Percentiles rank a stretch among this genome's conserved stretches.
Conservation (phyloP, 2,888 invertebrate species). For the Acronicta psi region DNA sequence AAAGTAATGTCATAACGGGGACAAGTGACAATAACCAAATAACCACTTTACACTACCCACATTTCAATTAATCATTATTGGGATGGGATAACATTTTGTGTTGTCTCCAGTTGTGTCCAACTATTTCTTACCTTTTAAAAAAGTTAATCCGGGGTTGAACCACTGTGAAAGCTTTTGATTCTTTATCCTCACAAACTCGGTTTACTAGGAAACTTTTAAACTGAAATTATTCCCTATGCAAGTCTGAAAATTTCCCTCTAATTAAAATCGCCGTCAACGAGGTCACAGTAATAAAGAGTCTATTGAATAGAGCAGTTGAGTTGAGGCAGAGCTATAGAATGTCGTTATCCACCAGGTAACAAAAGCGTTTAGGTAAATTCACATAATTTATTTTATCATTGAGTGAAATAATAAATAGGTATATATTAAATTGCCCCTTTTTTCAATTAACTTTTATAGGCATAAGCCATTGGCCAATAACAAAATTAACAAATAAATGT, state of each 20-base stretch:
- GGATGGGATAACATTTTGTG: too few relatives aligned
- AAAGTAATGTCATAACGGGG: too few relatives aligned
- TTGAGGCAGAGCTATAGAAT: constrained; percentile 10
- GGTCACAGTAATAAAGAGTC: constrained; percentile 32
- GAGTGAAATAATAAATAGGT: neutral
- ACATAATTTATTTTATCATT: neutral
- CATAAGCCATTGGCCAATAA: too few relatives aligned
- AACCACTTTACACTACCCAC: too few relatives aligned
- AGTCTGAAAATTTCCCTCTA: constrained; percentile 53
- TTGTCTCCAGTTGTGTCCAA: too few relatives aligned
- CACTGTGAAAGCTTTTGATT: constrained; percentile 31
- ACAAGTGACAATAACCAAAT: too few relatives aligned
- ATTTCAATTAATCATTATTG: too few relatives aligned
- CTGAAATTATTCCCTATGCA: constrained; percentile 47
- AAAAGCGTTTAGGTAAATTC: constrained; percentile 13
- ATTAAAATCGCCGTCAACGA: constrained; percentile 55
- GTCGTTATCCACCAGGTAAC: constrained; percentile 16
- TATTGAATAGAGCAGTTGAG: constrained; percentile 22
- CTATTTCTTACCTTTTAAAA: too few relatives aligned
- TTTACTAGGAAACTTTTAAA: constrained; percentile 46
- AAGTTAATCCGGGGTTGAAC: neutral
- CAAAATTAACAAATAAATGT: too few relatives aligned
- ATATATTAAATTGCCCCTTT: too few relatives aligned
- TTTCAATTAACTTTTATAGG: too few relatives aligned
- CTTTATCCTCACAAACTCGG: constrained; percentile 36